Conservation (phyloP, 2,797 vertebrate genomes). For the Enteromius fasciolatus region DNA sequence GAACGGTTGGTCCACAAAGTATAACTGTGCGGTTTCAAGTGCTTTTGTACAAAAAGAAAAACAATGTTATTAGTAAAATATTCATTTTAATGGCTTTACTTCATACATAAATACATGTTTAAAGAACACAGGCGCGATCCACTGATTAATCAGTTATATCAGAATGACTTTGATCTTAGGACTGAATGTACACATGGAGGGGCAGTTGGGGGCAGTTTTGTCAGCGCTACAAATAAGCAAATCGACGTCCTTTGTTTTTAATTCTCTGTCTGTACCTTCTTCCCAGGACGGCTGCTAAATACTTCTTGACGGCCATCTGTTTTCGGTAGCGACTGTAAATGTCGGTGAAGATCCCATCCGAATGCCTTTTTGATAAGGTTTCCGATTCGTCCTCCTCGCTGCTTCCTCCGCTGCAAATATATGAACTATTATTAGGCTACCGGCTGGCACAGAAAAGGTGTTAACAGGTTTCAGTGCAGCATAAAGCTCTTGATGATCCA, state of each 20-base stretch:
- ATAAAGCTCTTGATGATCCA: background rate
- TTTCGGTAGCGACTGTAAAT: conserved; percentile 99
- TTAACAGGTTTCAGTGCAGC: conserved; percentile 55
- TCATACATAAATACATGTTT: conserved; percentile 99
- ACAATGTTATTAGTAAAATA: conserved; percentile 99
- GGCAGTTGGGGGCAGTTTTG: conserved; percentile 75
- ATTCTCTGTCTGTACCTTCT: conserved; percentile 99
- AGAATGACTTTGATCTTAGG: conserved; percentile 88
- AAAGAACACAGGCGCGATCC: conserved; percentile 95
- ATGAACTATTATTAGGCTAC: conserved; percentile 36
- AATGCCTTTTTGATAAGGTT: conserved; percentile 94
- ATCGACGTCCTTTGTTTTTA: conserved; percentile 99
- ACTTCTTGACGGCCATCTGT: conserved; percentile 99
- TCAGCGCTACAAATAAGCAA: conserved; percentile 96
- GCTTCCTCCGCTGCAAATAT: conserved; percentile 64
- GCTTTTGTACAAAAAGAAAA: conserved; percentile 98
- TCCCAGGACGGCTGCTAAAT: conserved; percentile 97
- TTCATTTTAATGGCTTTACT: conserved; percentile 99
- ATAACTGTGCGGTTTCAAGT: conserved; percentile 99
- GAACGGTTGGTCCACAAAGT: conserved; percentile 97
- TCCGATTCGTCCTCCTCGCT: conserved; percentile 88
- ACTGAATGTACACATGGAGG: conserved; percentile 78
- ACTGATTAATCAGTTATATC: conserved; percentile 94
- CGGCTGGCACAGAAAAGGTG: conserved; percentile 27
- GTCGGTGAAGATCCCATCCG: conserved; percentile 99